Conservation (phyloP, 2,797 vertebrate genomes). For the Rhynchotus rufescens region DNA sequence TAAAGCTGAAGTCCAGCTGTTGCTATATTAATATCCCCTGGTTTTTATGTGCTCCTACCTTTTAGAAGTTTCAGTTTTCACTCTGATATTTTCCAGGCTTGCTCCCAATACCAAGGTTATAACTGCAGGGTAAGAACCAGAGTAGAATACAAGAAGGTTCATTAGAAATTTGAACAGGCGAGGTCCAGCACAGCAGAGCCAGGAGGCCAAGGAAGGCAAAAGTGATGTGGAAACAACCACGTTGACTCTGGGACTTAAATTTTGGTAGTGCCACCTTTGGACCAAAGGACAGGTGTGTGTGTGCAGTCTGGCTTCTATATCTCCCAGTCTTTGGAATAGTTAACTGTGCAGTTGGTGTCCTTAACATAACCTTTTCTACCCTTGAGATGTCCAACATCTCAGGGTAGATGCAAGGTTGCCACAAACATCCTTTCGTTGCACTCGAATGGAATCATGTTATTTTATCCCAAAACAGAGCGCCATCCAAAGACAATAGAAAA, state of each 20-base stretch:
- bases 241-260: not conserved
- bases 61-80: slow-evolving; percentile 71
- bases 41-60: slow-evolving; percentile 73
- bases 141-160: slow-evolving; percentile 56
- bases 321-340: not conserved
- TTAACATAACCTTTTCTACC: not conserved
- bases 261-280: slow-evolving; percentile 29
- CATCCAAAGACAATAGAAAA: not conserved
- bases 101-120: slow-evolving; percentile 58
- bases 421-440: not conserved
- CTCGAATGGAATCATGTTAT: not conserved
- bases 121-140: slow-evolving; percentile 32
- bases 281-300: slow-evolving; percentile 15
- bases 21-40: slow-evolving; percentile 73
- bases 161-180: slow-evolving; percentile 68
- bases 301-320: not conserved
- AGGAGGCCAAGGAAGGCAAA: slow-evolving; percentile 2
- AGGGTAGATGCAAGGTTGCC: not conserved
- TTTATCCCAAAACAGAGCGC: not conserved
- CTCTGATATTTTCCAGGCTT: slow-evolving; percentile 73
- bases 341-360: not conserved
- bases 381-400: not conserved
- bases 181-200: slow-evolving; percentile 54
- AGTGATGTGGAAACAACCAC: not conserved
- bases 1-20: slow-evolving; percentile 64